Conservation (phyloP, 2,113 vertebrate species). For the Thunnus thynnus region DNA sequence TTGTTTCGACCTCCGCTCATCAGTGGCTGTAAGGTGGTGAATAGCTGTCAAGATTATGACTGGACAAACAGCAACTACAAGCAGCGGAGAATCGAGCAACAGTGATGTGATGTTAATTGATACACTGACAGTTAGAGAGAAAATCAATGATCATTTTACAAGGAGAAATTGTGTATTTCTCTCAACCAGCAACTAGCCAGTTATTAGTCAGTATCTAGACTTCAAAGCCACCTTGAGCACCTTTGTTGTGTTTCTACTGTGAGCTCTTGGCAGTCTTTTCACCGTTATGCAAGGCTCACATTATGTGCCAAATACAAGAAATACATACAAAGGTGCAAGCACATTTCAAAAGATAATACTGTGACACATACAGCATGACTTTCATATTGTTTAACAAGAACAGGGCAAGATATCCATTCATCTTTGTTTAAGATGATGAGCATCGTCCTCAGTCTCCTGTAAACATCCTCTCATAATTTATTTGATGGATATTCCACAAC, state of each 20-base stretch:
- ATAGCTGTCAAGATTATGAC: slow-evolving; percentile 24
- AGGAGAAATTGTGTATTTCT: too few relatives aligned
- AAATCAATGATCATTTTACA: neutral
- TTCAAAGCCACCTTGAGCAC: too few relatives aligned
- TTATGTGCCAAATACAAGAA: too few relatives aligned
- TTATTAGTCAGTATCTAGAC: too few relatives aligned
- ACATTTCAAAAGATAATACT: neutral
- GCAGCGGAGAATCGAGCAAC: neutral
- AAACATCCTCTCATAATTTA: slow-evolving; percentile 30
- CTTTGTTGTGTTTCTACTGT: too few relatives aligned
- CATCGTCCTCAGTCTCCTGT: neutral
- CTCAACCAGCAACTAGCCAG: too few relatives aligned
- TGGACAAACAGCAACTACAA: slow-evolving; percentile 5
- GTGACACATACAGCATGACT: neutral
- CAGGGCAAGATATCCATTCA: too few relatives aligned
- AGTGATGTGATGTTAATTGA: neutral
- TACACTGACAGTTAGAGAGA: neutral
- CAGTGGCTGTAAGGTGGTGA: slow-evolving; percentile 27
- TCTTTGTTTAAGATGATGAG: too few relatives aligned
- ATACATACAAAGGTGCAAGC: too few relatives aligned
- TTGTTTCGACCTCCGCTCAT: slow-evolving; percentile 54
- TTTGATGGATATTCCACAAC: slow-evolving; percentile 24
- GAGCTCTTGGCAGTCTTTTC: too few relatives aligned
- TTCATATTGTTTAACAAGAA: neutral
- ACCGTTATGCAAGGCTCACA: too few relatives aligned